These are phyloP conservation scores for Archips xylosteana DNA, from an alignment of 2,888 invertebrate species.

Conservation along the genomic window DNA sequence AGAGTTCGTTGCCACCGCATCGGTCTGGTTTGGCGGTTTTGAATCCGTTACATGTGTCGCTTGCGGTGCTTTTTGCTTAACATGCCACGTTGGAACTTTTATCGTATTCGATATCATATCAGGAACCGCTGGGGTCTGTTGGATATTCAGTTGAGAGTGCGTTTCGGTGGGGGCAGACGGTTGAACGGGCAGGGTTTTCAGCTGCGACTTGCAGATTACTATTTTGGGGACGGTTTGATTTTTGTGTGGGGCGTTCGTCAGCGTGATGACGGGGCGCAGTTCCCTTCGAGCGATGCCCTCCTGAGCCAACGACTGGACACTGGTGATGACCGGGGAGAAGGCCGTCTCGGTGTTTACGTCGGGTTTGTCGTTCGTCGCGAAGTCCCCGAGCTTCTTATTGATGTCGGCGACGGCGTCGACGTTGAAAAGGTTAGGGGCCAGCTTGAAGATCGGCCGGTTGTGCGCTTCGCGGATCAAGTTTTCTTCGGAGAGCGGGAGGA, in stretches of 20 bases:
- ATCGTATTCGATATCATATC: too few relatives aligned
- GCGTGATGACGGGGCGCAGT: background rate
- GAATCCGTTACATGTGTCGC: background rate
- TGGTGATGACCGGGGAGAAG: constrained; percentile 3
- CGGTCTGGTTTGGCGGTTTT: background rate
- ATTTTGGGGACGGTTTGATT: background rate
- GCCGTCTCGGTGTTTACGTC: background rate
- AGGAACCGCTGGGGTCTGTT: too few relatives aligned
- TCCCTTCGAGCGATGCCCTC: too few relatives aligned
- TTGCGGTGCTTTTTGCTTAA: too few relatives aligned
- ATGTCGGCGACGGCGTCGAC: constrained; percentile 20
- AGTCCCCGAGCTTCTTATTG: constrained; percentile 3
- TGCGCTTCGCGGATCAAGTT: background rate
- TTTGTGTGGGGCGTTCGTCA: background rate
- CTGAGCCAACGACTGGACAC: constrained; percentile 9
- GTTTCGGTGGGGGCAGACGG: background rate
- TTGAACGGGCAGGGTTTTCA: background rate
- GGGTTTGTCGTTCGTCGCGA: background rate
- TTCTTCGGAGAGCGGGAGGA: background rate
- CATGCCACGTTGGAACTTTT: too few relatives aligned
- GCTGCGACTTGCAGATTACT: background rate
- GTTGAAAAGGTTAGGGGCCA: constrained; percentile 14
- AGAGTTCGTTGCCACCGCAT: background rate
- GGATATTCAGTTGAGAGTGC: background rate
- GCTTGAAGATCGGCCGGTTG: background rate